Evolutionary conservation across 2,888 invertebrate genomes (phyloP).

Genomic region (Rhaphigaster nebulosa): DNA sequence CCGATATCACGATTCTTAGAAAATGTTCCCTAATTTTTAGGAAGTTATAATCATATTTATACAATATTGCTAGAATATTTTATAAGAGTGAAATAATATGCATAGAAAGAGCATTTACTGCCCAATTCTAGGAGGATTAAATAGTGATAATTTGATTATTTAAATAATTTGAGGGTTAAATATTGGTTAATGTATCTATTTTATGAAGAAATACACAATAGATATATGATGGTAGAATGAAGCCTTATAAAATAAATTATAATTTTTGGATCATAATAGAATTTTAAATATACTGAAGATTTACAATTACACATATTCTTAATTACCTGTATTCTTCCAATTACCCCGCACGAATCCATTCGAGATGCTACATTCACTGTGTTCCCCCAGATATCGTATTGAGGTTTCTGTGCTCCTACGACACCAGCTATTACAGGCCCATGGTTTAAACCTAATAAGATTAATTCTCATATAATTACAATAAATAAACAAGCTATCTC

Average conservation of each 20-base stretch:
- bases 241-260: not conserved
- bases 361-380: slow-evolving; percentile 97
- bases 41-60: too few relatives aligned
- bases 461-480: not conserved
- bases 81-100: too few relatives aligned
- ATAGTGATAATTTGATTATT: too few relatives aligned
- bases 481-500: not conserved
- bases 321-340: slow-evolving; percentile 84
- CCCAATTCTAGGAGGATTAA: too few relatives aligned
- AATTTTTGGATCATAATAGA: not conserved
- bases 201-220: not conserved
- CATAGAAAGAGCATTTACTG: too few relatives aligned
- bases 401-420: slow-evolving; percentile 96
- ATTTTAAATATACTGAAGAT: not conserved
- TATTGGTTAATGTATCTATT: too few relatives aligned
- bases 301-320: not conserved
- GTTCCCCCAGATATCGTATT: slow-evolving; percentile 99
- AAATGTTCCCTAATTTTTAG: too few relatives aligned
- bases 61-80: too few relatives aligned
- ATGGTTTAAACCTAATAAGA: slow-evolving; percentile 82
- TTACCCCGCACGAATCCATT: slow-evolving; percentile 96
- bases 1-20: too few relatives aligned
- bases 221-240: not conserved
- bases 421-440: slow-evolving; percentile 97
- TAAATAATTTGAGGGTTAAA: not conserved